These are phyloP conservation scores for Dinomys branickii DNA, from an alignment of 2,113 vertebrate species.

Conservation along the genomic window DNA sequence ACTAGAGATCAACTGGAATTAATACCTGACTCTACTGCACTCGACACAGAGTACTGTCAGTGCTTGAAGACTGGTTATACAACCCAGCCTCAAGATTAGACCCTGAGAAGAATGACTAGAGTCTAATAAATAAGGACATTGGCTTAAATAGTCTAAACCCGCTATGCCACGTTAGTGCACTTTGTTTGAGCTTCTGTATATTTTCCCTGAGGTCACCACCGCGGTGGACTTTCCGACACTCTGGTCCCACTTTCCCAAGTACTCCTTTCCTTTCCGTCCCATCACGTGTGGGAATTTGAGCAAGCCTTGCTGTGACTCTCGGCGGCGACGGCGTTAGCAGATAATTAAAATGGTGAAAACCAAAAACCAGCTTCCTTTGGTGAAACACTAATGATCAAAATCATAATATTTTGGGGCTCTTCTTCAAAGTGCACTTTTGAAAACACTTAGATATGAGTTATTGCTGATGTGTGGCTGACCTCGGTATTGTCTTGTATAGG, in stretches of 20 bases:
- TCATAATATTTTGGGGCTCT: neutral
- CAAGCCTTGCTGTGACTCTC: neutral
- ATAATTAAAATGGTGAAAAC: neutral
- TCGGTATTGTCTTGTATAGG: neutral
- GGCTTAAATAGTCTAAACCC: neutral
- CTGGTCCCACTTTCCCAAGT: neutral
- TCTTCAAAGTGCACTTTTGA: neutral
- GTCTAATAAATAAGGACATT: neutral
- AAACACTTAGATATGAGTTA: neutral
- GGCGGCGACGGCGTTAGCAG: neutral
- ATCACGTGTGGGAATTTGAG: neutral
- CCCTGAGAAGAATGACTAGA: neutral
- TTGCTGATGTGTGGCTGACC: slow-evolving; percentile 21
- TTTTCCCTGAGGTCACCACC: neutral
- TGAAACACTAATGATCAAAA: slow-evolving; percentile 1
- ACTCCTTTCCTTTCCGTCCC: neutral
- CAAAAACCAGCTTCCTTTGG: neutral
- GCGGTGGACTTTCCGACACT: neutral
- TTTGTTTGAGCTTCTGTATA: neutral
- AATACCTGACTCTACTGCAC: neutral
- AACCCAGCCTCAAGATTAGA: neutral
- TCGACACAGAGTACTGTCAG: neutral
- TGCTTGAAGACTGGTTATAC: neutral
- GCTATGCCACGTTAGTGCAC: neutral
- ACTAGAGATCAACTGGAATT: neutral